A percentile compares a stretch with the other conserved stretches of the same genome.
Conservation (phyloP, 1,140 invertebrate species). For the Scaptomyza pallida region DNA sequence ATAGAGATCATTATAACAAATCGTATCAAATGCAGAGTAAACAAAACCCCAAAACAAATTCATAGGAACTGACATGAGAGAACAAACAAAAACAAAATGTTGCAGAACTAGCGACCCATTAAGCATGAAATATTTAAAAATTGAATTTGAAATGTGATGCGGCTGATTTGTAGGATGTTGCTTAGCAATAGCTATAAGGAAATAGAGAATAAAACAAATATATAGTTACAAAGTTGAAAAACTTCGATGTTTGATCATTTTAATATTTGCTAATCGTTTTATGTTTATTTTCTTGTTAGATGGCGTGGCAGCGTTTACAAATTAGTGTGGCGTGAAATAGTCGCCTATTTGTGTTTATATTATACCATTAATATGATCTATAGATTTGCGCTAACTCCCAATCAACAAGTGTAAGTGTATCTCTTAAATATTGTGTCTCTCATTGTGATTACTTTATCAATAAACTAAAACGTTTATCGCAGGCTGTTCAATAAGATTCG, state of each 20-base stretch:
- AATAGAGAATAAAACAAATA: slow-evolving; percentile 28
- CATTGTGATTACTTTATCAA: background rate
- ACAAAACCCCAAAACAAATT: slow-evolving; percentile 45
- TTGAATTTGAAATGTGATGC: slow-evolving; percentile 33
- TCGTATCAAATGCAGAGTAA: slow-evolving; percentile 45
- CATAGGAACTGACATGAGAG: slow-evolving; percentile 49
- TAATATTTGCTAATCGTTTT: slow-evolving; percentile 21
- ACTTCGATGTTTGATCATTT: slow-evolving; percentile 9
- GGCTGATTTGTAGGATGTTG: background rate
- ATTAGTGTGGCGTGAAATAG: slow-evolving; percentile 96
- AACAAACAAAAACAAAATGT: slow-evolving; percentile 19
- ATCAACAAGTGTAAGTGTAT: slow-evolving; percentile 91
- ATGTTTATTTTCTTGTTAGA: slow-evolving; percentile 85
- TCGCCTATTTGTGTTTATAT: slow-evolving; percentile 94
- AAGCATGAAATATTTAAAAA: slow-evolving; percentile 34
- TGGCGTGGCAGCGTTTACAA: slow-evolving; percentile 99
- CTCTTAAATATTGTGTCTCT: background rate
- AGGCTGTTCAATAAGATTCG: slow-evolving; percentile 93
- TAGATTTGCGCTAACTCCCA: slow-evolving; percentile 91
- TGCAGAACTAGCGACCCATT: slow-evolving; percentile 55
- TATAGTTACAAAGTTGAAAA: slow-evolving; percentile 38
- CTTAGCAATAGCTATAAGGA: slow-evolving; percentile 29
- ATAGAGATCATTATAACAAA: slow-evolving; percentile 49
- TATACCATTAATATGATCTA: slow-evolving; percentile 95
- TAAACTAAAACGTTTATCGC: background rate